Evolutionary conservation across 2,797 vertebrate species (phyloP).

Genomic region (Enteromius argenteus): DNA sequence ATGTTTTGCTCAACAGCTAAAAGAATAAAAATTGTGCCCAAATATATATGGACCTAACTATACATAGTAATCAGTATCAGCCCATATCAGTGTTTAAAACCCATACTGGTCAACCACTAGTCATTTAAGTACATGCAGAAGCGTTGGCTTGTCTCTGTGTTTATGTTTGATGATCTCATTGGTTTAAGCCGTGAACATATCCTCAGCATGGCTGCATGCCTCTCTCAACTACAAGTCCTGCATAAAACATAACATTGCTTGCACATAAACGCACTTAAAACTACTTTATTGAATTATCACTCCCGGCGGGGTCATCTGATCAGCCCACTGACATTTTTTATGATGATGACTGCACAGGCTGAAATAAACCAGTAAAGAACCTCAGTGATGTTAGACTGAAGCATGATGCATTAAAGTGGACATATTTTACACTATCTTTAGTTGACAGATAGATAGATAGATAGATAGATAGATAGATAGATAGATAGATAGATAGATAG

Average conservation of each 20-base stretch:
- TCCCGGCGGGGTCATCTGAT: neutral
- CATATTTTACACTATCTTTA: neutral
- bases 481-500: neutral
- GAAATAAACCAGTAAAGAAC: slow-evolving; percentile 13
- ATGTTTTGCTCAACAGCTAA: too few species aligned
- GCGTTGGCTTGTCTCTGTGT: slow-evolving; percentile 4
- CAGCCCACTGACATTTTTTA: slow-evolving; percentile 1
- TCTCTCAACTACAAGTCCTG: neutral
- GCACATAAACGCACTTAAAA: slow-evolving; percentile 36
- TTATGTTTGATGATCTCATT: neutral
- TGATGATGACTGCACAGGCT: slow-evolving; percentile 1
- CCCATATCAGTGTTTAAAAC: neutral
- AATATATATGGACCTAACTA: too few species aligned
- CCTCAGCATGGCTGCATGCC: neutral
- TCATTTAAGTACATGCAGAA: neutral
- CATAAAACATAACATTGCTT: slow-evolving; percentile 8
- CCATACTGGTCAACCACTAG: neutral
- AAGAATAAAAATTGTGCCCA: too few species aligned
- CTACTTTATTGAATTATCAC: slow-evolving; percentile 10
- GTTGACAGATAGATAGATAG: neutral
- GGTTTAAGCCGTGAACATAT: neutral
- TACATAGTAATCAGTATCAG: neutral
- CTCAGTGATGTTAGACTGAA: neutral
- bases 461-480: neutral
- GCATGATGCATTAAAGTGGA: neutral